A percentile compares a stretch with the other conserved stretches of the same genome.
Conservation (phyloP, 2,113 vertebrate genomes). For the Collichthys lucidus region DNA sequence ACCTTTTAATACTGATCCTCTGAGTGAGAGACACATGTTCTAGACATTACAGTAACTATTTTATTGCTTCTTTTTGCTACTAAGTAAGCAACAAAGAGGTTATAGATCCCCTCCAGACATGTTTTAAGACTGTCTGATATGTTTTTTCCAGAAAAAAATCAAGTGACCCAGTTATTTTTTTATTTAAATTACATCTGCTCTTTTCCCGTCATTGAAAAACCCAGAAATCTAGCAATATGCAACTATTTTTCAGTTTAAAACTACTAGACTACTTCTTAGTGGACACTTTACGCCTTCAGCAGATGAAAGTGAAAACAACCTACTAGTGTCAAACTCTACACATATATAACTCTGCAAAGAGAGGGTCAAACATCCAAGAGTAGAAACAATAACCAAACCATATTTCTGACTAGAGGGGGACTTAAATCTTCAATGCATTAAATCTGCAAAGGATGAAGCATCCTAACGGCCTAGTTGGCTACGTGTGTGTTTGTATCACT, state of each 20-base stretch:
- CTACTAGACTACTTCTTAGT: not conserved
- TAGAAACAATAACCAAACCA: not conserved
- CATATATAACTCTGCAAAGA: not conserved
- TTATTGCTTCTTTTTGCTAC: not conserved
- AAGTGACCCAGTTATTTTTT: not conserved
- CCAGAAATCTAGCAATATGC: not conserved
- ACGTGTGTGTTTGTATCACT: not conserved
- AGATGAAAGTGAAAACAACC: not conserved
- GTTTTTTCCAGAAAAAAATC: not conserved
- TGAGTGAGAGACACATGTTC: constrained; percentile 30
- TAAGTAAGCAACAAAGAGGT: constrained; percentile 12
- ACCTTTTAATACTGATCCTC: constrained; percentile 18
- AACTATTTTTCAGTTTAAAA: not conserved
- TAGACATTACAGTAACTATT: not conserved
- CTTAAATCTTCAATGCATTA: not conserved
- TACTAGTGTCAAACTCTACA: not conserved
- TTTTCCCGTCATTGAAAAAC: not conserved
- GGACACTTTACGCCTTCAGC: not conserved
- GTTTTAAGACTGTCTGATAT: not conserved
- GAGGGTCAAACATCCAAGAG: not conserved
- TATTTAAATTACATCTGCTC: not conserved
- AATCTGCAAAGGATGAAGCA: not conserved
- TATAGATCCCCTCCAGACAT: not conserved
- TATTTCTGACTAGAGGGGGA: not conserved
- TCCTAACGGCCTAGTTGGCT: not conserved